phyloP scores from a whole-genome alignment of 2,113 vertebrate genomes.

The Cheirogaleus medius region DNA sequence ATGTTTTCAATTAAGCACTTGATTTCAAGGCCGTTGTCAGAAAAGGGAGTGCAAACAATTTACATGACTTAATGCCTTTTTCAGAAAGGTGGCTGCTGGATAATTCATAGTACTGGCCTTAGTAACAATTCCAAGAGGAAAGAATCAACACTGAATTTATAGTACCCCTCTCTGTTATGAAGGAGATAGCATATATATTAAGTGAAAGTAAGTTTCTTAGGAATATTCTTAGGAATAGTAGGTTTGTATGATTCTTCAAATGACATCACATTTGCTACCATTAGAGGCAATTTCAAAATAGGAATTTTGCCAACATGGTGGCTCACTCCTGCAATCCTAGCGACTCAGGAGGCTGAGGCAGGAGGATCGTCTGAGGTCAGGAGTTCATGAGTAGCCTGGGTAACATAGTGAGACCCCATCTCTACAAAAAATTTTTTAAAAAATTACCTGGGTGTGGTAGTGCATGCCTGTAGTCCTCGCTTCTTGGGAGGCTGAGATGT shows the following conservation, averaged over 20 bases:
- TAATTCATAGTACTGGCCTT: background rate
- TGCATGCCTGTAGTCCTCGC: no score
- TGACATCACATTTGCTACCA: background rate
- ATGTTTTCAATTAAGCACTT: background rate
- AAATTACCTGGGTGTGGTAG: no score
- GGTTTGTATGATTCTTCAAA: background rate
- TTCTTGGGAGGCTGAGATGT: no score
- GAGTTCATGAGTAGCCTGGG: no score
- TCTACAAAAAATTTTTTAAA: no score
- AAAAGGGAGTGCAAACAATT: background rate
- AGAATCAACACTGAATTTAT: background rate
- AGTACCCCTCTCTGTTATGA: background rate
- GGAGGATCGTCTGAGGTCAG: no score
- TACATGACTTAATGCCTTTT: background rate
- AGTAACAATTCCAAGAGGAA: background rate
- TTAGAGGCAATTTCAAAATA: constrained; percentile 7
- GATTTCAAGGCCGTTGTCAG: background rate
- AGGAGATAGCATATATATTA: background rate
- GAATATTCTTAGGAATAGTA: background rate
- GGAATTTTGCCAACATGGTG: background rate
- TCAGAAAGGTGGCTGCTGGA: background rate
- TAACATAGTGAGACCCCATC: no score
- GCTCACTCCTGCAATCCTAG: no score
- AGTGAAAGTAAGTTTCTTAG: constrained; percentile 29
- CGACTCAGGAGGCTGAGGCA: no score